These are phyloP conservation scores for Chaetogeoica ovagalla DNA, from an alignment of 2,888 invertebrate species.

Conservation along the genomic window DNA sequence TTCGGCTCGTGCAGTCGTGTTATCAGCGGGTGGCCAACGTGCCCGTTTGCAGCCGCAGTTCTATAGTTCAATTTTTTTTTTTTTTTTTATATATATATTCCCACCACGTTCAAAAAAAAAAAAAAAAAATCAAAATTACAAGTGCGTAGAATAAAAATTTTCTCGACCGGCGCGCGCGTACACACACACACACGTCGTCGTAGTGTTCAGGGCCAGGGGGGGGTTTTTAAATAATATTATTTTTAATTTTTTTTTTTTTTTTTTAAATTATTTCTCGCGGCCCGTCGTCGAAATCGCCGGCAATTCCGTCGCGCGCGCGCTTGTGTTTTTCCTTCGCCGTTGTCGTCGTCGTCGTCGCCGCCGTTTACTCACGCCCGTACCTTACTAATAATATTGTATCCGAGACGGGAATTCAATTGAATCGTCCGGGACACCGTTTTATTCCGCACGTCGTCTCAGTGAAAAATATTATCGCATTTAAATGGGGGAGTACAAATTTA, in stretches of 20 bases:
- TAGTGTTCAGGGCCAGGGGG: slow-evolving; percentile 15
- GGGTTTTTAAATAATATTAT: neutral
- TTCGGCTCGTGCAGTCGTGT: slow-evolving; percentile 51
- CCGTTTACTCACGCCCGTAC: neutral
- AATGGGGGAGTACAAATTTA: slow-evolving; percentile 53
- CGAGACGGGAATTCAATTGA: neutral
- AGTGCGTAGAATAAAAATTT: no score
- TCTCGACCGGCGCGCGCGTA: no score
- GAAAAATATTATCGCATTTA: slow-evolving; percentile 16
- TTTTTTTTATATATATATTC: no score
- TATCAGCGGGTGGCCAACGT: slow-evolving; percentile 53
- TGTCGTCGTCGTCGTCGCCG: no score
- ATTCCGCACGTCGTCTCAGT: slow-evolving; percentile 7
- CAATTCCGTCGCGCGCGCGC: neutral
- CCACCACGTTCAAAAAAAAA: no score
- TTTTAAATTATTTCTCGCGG: no score
- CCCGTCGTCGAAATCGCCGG: slow-evolving; percentile 3
- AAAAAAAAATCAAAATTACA: no score
- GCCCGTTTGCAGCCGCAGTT: slow-evolving; percentile 53
- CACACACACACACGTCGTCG: neutral
- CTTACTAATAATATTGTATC: no score
- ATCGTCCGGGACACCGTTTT: slow-evolving; percentile 13
- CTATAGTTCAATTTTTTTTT: slow-evolving; percentile 46
- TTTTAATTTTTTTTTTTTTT: no score
- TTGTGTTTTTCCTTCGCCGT: neutral